Percentiles rank a stretch among this genome's conserved stretches.
These are phyloP conservation scores for Lutraria lutraria DNA, from an alignment of 2,888 invertebrate species.

Conservation along the genomic window DNA sequence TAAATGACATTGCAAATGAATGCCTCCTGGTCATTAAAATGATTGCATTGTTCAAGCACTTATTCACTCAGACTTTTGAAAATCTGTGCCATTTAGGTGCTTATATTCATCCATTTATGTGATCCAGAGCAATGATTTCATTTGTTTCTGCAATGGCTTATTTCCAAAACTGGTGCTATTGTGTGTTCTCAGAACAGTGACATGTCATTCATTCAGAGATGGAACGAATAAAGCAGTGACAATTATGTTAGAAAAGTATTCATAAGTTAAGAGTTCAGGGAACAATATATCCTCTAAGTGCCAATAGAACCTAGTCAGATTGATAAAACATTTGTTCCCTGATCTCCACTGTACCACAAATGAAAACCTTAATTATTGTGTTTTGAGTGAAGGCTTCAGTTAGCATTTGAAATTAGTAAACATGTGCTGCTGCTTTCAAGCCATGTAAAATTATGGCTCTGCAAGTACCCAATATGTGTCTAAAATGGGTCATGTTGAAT, in stretches of 20 bases:
- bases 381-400: not conserved
- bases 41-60: conserved; percentile 25
- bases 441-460: not conserved
- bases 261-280: not conserved
- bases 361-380: not conserved
- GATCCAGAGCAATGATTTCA: conserved; percentile 22
- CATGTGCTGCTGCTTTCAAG: not conserved
- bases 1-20: not conserved
- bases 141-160: conserved; percentile 24
- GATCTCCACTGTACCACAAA: conserved; percentile 21
- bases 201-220: not conserved
- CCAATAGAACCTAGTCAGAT: conserved; percentile 46
- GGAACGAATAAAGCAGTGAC: not conserved
- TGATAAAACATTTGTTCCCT: conserved; percentile 16
- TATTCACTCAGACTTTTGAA: not conserved
- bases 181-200: conserved; percentile 9
- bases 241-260: not conserved
- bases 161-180: conserved; percentile 11
- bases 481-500: not conserved
- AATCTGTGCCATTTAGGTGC: conserved; percentile 20
- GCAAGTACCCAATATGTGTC: not conserved
- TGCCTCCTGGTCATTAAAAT: conserved; percentile 13
- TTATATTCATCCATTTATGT: not conserved
- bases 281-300: conserved; percentile 36
- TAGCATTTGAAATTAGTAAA: not conserved